A percentile compares a stretch with the other conserved stretches of the same genome.
These are phyloP conservation scores for Radopholus similis DNA, from an alignment of 1,140 invertebrate species.

Conservation along the genomic window DNA sequence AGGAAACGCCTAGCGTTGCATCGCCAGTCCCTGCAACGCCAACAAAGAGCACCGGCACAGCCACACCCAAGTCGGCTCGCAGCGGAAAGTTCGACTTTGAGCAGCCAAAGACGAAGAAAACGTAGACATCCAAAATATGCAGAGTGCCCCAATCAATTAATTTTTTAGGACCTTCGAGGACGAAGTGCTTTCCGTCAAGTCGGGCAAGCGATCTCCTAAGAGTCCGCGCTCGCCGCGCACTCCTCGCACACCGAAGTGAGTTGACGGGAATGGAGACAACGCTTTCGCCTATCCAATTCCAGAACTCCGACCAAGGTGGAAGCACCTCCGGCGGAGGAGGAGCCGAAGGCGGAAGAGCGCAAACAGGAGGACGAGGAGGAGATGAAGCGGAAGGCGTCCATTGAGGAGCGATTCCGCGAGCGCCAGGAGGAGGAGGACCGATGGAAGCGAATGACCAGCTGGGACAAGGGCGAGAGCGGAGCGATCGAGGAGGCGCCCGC, in stretches of 20 bases:
- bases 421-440: not conserved
- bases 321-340: conserved; percentile 6
- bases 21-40: conserved; percentile 24
- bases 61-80: not conserved
- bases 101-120: conserved; percentile 11
- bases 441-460: conserved; percentile 14
- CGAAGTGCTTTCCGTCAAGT: conserved; percentile 30
- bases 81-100: not conserved
- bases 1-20: not conserved
- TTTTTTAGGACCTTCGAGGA: conserved; percentile 41
- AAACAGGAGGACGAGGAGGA: not conserved
- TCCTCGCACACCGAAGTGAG: conserved; percentile 46
- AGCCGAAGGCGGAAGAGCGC: not conserved
- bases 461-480: conserved; percentile 10
- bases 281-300: not conserved
- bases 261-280: not conserved
- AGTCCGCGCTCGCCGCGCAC: conserved; percentile 51
- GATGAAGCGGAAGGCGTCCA: not conserved
- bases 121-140: no score
- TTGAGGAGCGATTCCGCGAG: not conserved
- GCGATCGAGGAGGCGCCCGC: not conserved
- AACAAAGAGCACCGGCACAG: not conserved
- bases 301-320: conserved; percentile 1
- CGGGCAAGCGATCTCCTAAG: conserved; percentile 26
- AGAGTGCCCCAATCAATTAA: conserved; percentile 34